Percentiles rank a stretch among this genome's conserved stretches.
These are phyloP conservation scores for Melanostoma scalare DNA, from an alignment of 2,888 invertebrate genomes.

Conservation along the genomic window DNA sequence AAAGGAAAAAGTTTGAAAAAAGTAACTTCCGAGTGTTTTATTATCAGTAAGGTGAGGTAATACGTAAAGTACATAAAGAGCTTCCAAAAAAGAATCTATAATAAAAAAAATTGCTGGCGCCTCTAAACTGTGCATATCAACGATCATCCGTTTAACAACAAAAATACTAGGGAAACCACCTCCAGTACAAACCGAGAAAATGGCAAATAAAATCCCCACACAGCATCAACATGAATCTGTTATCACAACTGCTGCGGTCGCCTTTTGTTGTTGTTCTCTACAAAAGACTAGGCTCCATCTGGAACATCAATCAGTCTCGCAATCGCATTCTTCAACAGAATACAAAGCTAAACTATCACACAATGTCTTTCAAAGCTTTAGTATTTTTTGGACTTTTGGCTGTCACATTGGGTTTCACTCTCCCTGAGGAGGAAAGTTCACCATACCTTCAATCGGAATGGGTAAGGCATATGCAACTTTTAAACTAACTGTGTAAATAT, in stretches of 20 bases:
- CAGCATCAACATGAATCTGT: neutral
- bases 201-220: neutral
- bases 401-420: slow-evolving; percentile 23
- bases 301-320: neutral
- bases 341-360: neutral
- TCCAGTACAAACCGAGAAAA: neutral
- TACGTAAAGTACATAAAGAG: too few species aligned
- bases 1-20: too few species aligned
- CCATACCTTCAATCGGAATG: neutral
- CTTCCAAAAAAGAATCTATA: too few species aligned
- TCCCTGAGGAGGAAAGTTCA: slow-evolving; percentile 23
- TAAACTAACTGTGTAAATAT: neutral
- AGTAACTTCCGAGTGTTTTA: too few species aligned
- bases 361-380: slow-evolving; percentile 24
- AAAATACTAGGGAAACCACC: neutral
- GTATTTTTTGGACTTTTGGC: slow-evolving; percentile 46
- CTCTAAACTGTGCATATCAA: too few species aligned
- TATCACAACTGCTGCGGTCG: neutral
- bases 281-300: slow-evolving; percentile 1
- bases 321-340: neutral
- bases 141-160: neutral
- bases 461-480: neutral
- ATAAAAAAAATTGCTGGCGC: too few species aligned
- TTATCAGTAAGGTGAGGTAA: too few species aligned
- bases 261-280: neutral